These are phyloP conservation scores for Euspilapteryx auroguttella DNA, from an alignment of 2,888 invertebrate species.

Conservation along the genomic window DNA sequence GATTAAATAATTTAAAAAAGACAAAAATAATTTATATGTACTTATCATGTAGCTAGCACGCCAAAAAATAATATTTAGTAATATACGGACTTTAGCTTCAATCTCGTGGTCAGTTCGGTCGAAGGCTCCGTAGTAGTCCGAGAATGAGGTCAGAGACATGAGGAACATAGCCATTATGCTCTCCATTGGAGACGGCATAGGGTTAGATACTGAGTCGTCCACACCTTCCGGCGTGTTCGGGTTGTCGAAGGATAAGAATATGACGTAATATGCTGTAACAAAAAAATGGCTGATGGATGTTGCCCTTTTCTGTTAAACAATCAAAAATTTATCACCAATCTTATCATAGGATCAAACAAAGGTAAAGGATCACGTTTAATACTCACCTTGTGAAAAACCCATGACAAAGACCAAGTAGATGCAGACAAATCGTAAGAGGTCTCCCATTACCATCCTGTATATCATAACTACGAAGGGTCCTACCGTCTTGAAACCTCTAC, in stretches of 20 bases:
- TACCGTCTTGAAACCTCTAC: conserved; percentile 94
- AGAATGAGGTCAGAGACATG: conserved; percentile 97
- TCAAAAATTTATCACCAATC: too few species aligned
- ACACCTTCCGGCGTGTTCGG: conserved; percentile 80
- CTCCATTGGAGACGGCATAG: conserved; percentile 90
- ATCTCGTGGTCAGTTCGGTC: conserved; percentile 85
- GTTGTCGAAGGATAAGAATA: conserved; percentile 86
- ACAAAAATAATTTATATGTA: too few species aligned
- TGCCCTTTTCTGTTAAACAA: too few species aligned
- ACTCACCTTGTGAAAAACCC: conserved; percentile 95
- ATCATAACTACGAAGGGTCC: conserved; percentile 99
- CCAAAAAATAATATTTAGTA: too few species aligned
- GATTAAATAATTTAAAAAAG: too few species aligned
- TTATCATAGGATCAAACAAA: too few species aligned
- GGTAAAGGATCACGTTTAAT: too few species aligned
- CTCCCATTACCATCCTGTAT: conserved; percentile 97
- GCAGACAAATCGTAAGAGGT: conserved; percentile 90
- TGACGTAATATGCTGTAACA: conserved; percentile 82
- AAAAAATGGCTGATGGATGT: too few species aligned
- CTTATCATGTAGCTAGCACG: too few species aligned
- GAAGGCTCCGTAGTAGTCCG: conserved; percentile 91
- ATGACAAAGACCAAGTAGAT: conserved; percentile 97
- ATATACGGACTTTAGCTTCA: conserved; percentile 87
- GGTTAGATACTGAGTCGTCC: conserved; percentile 81
- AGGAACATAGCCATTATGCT: conserved; percentile 97